A percentile compares a stretch with the other conserved stretches of the same genome.
These are phyloP conservation scores for Lomographa bimaculata DNA, from an alignment of 2,888 invertebrate genomes.

Conservation along the genomic window DNA sequence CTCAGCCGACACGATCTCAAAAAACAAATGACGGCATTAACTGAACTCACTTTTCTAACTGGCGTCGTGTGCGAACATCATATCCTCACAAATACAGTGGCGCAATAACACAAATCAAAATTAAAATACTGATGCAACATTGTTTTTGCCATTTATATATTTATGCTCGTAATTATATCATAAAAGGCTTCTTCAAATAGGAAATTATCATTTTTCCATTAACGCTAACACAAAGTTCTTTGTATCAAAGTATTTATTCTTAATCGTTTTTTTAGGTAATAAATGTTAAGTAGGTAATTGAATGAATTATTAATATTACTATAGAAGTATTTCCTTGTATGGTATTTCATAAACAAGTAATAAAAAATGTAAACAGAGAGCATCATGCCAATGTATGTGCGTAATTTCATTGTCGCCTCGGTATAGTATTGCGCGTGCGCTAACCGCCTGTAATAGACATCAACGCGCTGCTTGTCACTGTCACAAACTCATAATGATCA, in stretches of 20 bases:
- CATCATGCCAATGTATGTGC: constrained; percentile 11
- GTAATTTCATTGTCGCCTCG: constrained; percentile 16
- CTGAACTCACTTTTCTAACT: constrained; percentile 39
- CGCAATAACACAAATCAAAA: background rate
- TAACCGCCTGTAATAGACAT: constrained; percentile 41
- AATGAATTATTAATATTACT: constrained; percentile 6
- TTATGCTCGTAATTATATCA: constrained; percentile 14
- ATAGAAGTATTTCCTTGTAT: constrained; percentile 19
- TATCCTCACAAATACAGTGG: constrained; percentile 9
- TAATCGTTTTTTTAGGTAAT: constrained; percentile 10
- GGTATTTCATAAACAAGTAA: constrained; percentile 8
- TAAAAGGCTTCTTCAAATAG: constrained; percentile 15
- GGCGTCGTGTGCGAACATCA: constrained; percentile 9
- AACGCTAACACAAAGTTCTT: constrained; percentile 11
- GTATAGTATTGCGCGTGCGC: constrained; percentile 32
- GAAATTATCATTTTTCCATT: constrained; percentile 23
- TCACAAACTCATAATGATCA: constrained; percentile 50
- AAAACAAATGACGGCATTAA: constrained; percentile 72
- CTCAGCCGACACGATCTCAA: constrained; percentile 70
- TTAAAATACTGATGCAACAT: constrained; percentile 5
- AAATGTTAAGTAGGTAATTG: background rate
- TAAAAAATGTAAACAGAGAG: constrained; percentile 22
- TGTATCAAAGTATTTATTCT: constrained; percentile 1
- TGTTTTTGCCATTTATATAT: constrained; percentile 2
- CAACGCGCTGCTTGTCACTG: constrained; percentile 34